phyloP scores from a whole-genome alignment of 1,140 invertebrate species.

The Planococcus citri region DNA sequence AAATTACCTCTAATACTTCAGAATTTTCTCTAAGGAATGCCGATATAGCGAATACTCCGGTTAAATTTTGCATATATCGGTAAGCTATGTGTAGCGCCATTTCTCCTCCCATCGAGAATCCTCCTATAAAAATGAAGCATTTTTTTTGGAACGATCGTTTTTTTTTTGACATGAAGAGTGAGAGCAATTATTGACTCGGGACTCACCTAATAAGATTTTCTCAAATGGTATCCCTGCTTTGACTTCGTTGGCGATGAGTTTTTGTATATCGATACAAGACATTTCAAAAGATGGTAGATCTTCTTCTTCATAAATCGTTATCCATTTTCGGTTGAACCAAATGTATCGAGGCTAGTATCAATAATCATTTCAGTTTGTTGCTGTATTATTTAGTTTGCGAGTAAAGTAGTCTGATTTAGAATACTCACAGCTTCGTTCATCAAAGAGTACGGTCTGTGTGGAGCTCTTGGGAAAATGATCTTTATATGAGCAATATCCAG shows the following conservation, averaged over 20 bases:
- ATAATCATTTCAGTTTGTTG: background rate
- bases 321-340: slow-evolving; percentile 37
- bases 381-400: background rate
- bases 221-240: slow-evolving; percentile 45
- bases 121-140: slow-evolving; percentile 37
- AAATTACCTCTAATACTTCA: slow-evolving; percentile 32
- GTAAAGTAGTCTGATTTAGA: slow-evolving; percentile 3
- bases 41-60: slow-evolving; percentile 54
- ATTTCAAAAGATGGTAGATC: background rate
- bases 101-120: slow-evolving; percentile 67
- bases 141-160: background rate
- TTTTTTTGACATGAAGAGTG: background rate
- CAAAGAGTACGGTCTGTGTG: slow-evolving; percentile 50
- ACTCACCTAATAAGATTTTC: slow-evolving; percentile 49
- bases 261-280: slow-evolving; percentile 33
- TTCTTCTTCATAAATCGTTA: background rate
- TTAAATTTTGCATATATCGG: slow-evolving; percentile 44
- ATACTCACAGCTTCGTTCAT: slow-evolving; percentile 41
- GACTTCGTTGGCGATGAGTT: slow-evolving; percentile 49
- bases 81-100: slow-evolving; percentile 52
- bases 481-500: slow-evolving; percentile 49
- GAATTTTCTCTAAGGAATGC: slow-evolving; percentile 57
- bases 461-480: slow-evolving; percentile 56
- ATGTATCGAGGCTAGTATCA: slow-evolving; percentile 38
- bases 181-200: no score